phyloP scores from a whole-genome alignment of 2,113 vertebrate species.

The Thamnophis sirtalis region DNA sequence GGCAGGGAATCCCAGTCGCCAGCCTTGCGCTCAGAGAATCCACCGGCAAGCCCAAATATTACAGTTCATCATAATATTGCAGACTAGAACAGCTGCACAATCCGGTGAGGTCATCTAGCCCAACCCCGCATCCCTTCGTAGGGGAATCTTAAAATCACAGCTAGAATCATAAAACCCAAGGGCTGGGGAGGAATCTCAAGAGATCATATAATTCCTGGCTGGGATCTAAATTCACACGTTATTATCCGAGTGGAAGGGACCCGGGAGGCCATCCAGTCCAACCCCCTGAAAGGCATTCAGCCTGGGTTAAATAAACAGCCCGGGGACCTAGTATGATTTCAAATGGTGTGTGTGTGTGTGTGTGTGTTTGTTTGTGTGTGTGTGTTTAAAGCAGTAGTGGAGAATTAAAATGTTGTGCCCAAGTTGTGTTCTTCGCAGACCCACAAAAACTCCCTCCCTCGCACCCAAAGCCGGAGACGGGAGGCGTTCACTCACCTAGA shows the following conservation, averaged over 20 bases:
- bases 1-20: too few species aligned
- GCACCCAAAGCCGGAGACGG: neutral
- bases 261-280: neutral
- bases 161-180: neutral
- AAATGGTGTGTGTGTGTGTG: neutral
- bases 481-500: conserved; percentile 81
- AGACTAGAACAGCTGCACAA: too few species aligned
- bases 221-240: too few species aligned
- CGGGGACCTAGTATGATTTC: neutral
- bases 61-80: too few species aligned
- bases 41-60: neutral
- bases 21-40: neutral
- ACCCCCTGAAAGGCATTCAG: neutral
- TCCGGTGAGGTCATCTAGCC: too few species aligned
- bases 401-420: neutral
- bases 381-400: too few species aligned
- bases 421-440: neutral
- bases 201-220: too few species aligned
- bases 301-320: neutral
- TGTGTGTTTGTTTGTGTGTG: too few species aligned
- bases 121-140: too few species aligned
- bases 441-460: neutral
- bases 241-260: neutral
- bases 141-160: too few species aligned
- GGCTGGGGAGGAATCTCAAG: neutral